Evolutionary conservation across 1,140 invertebrate genomes (phyloP), one percentile per base, ranked within the genome.

Genomic region (Drosophila suzukii): DNA sequence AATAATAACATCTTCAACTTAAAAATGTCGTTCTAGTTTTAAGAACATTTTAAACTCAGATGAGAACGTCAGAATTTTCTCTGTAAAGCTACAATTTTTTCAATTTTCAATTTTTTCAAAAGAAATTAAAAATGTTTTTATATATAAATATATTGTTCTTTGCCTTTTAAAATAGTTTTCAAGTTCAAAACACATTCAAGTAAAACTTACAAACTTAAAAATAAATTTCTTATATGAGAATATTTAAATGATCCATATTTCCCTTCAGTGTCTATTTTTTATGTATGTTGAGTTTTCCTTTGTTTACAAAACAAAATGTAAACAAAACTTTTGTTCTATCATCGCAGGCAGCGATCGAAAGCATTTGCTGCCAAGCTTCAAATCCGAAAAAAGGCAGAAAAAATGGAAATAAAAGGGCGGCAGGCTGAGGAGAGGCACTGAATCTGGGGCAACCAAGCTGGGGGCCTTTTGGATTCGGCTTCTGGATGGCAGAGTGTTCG

Each of bases 301-400:
- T 90, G 88, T 90, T 90, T 90, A 90, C 76, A 90, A 90, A 90
- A 86, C 86, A 90, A 83, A 83, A 90, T 83, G 86, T 90, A 90
- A 90, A 90, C 86, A 90, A 90, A 82, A 83, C 54, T 82, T 88
- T 86, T 82, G 75, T 78, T 76, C 63, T 54, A 62, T 63, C 56
- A 39, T 74, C 51, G 62, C 62, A 15, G 61, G 59, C 68, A 71
- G 57, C 81, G 81, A 85, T 85, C 62, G 82, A 86, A 86, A 76
- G 82, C 82, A 86, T 81, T 86, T 86, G 82, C 70, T 70, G 81
- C 59, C 58, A 81, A 81, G 77, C 84, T 88, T 79, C 79, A 70
- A 71, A 66, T 61, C 47, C 63, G 43, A 56, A 67, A 47, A 66
- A 56, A 20, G 30, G 24, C 34, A n/a, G n/a, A 54, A 36, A 34